Conservation (phyloP, 2,797 vertebrate species). For the Lutra lutra region DNA sequence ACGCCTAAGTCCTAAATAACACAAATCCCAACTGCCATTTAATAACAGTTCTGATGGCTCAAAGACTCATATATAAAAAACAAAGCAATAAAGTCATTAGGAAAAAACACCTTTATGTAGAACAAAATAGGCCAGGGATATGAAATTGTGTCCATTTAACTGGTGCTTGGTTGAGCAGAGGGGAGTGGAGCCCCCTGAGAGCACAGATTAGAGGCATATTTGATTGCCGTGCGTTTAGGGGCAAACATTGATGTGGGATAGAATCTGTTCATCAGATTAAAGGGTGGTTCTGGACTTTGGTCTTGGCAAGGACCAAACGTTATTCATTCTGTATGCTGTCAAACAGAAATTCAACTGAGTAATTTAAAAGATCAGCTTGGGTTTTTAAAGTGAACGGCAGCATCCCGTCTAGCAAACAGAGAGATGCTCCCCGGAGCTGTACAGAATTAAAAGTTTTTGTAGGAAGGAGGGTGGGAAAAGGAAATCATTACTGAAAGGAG, state of each 20-base stretch:
- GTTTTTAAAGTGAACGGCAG: neutral
- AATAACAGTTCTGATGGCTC: neutral
- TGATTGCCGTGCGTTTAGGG: neutral
- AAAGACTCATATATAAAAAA: slow-evolving; percentile 25
- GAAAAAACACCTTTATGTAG: neutral
- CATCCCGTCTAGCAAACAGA: neutral
- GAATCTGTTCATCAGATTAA: neutral
- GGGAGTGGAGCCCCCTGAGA: neutral
- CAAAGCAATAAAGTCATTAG: neutral
- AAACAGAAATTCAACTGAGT: neutral
- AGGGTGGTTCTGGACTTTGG: neutral
- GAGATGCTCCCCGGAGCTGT: neutral
- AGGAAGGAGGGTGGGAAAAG: neutral
- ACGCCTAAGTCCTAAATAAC: neutral
- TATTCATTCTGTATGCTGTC: neutral
- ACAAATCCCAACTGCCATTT: neutral
- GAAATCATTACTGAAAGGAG: neutral
- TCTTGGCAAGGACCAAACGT: neutral
- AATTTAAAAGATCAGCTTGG: neutral
- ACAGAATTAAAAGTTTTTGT: neutral
- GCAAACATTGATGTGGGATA: neutral
- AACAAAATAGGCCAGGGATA: neutral
- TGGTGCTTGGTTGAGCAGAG: neutral
- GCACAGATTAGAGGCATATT: neutral
- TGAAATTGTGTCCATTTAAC: neutral